Evolutionary conservation across 2,888 invertebrate species (phyloP).

Genomic region (Anarsia innoxiella): DNA sequence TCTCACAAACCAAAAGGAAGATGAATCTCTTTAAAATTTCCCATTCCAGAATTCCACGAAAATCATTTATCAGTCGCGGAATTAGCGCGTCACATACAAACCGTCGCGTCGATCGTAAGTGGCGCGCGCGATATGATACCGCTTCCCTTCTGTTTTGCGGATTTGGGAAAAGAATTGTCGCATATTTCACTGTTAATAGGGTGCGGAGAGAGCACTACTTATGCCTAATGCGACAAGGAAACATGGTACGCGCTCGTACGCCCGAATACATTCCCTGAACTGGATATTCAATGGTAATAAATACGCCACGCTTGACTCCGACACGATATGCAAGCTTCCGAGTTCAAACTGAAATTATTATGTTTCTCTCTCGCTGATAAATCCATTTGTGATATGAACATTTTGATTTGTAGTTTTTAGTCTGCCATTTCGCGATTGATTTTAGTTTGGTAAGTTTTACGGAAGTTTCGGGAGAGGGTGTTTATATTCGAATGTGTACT

Average conservation of each 20-base stretch:
- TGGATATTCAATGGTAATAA: constrained; percentile 66
- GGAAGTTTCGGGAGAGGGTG: too few relatives aligned
- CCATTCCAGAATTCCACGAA: constrained; percentile 34
- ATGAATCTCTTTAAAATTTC: constrained; percentile 42
- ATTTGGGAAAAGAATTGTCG: constrained; percentile 70
- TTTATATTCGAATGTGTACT: too few relatives aligned
- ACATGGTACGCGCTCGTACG: constrained; percentile 60
- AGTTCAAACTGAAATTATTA: constrained; percentile 5
- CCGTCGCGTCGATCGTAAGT: constrained; percentile 50
- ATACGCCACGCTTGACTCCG: constrained; percentile 49
- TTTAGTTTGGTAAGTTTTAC: not conserved
- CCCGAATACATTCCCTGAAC: constrained; percentile 58
- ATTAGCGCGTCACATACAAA: constrained; percentile 57
- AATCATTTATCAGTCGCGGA: constrained; percentile 62
- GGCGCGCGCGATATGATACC: constrained; percentile 58
- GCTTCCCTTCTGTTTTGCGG: constrained; percentile 62
- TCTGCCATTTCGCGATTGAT: not conserved
- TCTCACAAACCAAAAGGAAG: too few relatives aligned
- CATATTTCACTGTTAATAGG: constrained; percentile 75
- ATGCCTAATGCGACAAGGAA: constrained; percentile 74
- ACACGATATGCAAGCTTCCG: constrained; percentile 18
- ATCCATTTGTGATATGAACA: constrained; percentile 1
- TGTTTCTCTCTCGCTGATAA: not conserved
- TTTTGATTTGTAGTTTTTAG: constrained; percentile 4
- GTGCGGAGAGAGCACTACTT: constrained; percentile 73